phyloP scores from a whole-genome alignment of 2,113 vertebrate species.

The Rhinolophus ferrumequinum region DNA sequence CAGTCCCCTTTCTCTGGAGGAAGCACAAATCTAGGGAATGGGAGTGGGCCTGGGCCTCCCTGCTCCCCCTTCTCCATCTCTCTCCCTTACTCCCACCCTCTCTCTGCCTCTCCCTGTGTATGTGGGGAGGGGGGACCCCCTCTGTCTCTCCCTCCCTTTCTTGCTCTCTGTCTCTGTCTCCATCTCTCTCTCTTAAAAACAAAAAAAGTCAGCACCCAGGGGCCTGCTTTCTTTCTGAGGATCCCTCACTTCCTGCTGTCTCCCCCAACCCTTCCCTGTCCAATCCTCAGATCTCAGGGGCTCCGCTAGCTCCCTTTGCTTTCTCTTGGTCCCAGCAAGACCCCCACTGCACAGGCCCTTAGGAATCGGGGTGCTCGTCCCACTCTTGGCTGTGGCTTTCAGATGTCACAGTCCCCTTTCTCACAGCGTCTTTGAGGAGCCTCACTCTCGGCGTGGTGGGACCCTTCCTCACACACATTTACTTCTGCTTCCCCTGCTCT shows the following conservation, averaged over 20 bases:
- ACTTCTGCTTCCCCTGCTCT: background rate
- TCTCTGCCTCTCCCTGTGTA: background rate
- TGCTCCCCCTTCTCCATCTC: background rate
- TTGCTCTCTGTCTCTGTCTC: background rate
- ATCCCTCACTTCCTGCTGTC: too few relatives aligned
- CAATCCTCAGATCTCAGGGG: background rate
- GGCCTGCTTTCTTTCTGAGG: background rate
- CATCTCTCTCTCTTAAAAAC: background rate
- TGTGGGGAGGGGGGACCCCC: background rate
- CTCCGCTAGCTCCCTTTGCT: background rate
- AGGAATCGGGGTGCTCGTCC: background rate
- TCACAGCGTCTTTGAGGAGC: background rate
- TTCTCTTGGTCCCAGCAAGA: background rate
- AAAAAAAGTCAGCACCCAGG: background rate
- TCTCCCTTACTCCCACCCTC: background rate
- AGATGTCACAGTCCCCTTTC: background rate
- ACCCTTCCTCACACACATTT: background rate
- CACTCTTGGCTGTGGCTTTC: background rate
- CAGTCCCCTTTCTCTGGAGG: background rate
- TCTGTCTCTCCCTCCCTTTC: too few relatives aligned
- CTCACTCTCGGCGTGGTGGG: background rate
- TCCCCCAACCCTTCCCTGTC: background rate
- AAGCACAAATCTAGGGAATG: background rate
- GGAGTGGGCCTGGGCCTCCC: background rate
- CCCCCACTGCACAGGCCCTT: too few relatives aligned